Evolutionary conservation across 2,888 invertebrate species (phyloP), one percentile per base, ranked within the genome.

Genomic region (Kuschelorhynchus macadamiae): DNA sequence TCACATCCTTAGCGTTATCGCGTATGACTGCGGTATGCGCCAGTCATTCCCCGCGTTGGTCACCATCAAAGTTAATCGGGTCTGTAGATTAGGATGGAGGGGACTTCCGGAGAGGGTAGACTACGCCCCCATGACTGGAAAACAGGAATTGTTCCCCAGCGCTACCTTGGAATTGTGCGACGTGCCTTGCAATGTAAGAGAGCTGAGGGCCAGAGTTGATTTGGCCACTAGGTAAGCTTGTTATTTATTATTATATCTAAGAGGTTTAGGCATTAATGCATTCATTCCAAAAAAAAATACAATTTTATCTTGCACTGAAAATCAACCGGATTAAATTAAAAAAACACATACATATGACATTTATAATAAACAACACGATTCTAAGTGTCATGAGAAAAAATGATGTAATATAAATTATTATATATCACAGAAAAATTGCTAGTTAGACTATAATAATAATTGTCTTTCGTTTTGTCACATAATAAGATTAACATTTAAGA

Each of bases 21-120:
- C 98, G 1, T 96, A 95, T 82, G 98, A 98, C 85, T 98, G 98
- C 84, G 98, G 97, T 47, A 96, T 96, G 94, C 92, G 94, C 81
- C 91, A 92, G 81, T 97, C 97, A 0, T 89, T 93, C 41, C 96
- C 97, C 0, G 95, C 96, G 52, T 93, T 97, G 91, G 96, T 99
- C 78, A 98, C 97, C 79, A 93, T 99, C 82, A 95, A 96, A 84
- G 84, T 84, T 5, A 71, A 71, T 33, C 50, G 71, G 14, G 71
- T 87, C 7, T 87, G 87, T 72, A 76, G 87, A 82, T 73, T 83
- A 53, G 84, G 84, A 16, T 84, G 84, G 84, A 71, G 83, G 17
- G 94, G 92, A 17, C 88, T 95, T 44, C 92, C 93, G 0, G 93
- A 94, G 79, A 87, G 93, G 70, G 91, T 96, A 60, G 94, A 95